phyloP scores from a whole-genome alignment of 2,113 vertebrate genomes.

The Cichladusa arquata region DNA sequence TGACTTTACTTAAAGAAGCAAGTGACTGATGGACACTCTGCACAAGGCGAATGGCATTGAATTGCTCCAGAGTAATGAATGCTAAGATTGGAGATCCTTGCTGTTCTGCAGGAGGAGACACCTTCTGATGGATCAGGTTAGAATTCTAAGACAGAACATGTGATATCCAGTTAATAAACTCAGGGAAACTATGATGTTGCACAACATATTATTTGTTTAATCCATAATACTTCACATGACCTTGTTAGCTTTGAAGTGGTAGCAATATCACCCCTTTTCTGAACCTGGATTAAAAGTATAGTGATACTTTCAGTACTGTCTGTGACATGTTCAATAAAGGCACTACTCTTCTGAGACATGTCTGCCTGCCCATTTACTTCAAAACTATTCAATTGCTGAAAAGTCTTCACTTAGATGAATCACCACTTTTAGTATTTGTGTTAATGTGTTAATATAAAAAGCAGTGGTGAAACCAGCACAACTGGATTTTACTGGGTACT shows the following conservation, averaged over 20 bases:
- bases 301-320: background rate
- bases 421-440: background rate
- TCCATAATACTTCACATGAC: background rate
- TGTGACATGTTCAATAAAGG: background rate
- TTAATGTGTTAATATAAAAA: background rate
- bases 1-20: constrained; percentile 94
- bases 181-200: background rate
- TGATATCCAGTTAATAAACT: background rate
- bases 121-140: constrained; percentile 91
- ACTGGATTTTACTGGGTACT: background rate
- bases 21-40: constrained; percentile 94
- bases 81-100: constrained; percentile 87
- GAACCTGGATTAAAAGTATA: background rate
- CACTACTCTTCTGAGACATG: background rate
- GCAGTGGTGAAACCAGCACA: background rate
- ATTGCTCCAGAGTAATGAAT: constrained; percentile 89
- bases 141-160: constrained; percentile 79
- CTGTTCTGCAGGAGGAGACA: constrained; percentile 82
- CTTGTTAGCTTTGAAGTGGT: background rate
- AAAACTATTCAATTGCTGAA: background rate
- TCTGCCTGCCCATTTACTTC: background rate
- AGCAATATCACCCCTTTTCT: background rate
- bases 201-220: background rate
- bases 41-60: constrained; percentile 87
- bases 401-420: background rate